Base-by-base conservation (phyloP, 2,797 vertebrate species). In the Tenualosa thibaudeaui region DNA sequence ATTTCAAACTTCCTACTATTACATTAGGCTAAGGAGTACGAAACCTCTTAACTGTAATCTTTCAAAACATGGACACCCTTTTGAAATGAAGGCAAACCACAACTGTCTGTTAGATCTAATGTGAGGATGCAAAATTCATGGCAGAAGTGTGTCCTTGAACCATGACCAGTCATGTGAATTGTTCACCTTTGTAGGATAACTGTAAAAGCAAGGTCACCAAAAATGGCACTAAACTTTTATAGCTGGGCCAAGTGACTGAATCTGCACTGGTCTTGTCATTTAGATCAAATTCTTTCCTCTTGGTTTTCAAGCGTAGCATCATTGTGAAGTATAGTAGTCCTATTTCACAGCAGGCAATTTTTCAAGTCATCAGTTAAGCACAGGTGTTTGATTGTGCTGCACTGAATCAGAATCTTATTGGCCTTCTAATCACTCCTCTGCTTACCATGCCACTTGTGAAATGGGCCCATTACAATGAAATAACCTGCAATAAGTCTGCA, bases 81-180 rank as follows among this genome's bases (percentile, higher is more conserved):
- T 46, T 43, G 71, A 78, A 78, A 78, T 78, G 40, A 78, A 78
- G 40, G 17, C 71, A 46, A 46, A 78, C 40, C 71, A 78, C 37
- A 78, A 78, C 13, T 6, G 2, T 31, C 12, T 15, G 65, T 5
- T 71, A 71, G 26, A 31, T 17, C 5, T 17, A 24, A 24, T 60
- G 22, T n/a, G 8, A 24, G 24, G 8, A 65, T 24, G 10, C 8
- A 10, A 26, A 65, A 65, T 24, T 26, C 54, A 17, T 1, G 1
- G 46, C 46, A 5, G 8, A 24, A 24, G 58, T 62, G 65, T 37
- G 26, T 13, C 8, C 5, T 31, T 31, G 26, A 65, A 65, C 24
- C 3, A 3, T 53, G 62, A 12, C 10, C 24, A 40, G 3, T 15
- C 65, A 71, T 71, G 71, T 43, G 15, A 43, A 78, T 78, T 13